These are phyloP conservation scores for Ips nitidus DNA, from an alignment of 1,140 invertebrate species.

Conservation along the genomic window DNA sequence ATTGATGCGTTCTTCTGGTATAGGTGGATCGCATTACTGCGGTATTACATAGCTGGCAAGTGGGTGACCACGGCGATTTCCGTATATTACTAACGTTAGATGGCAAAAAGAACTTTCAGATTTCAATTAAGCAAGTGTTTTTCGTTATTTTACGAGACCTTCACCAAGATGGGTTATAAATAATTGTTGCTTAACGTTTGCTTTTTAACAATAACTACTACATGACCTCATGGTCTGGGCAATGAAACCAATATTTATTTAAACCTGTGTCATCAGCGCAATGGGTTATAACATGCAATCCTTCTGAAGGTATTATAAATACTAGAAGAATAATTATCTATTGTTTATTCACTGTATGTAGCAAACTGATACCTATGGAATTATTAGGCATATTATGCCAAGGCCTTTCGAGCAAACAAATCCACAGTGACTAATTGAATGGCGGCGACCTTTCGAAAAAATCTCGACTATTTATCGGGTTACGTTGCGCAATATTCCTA, in stretches of 20 bases:
- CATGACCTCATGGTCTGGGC: not conserved
- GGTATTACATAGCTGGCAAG: too few species aligned
- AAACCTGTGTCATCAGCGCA: conserved; percentile 22
- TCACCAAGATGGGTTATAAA: conserved; percentile 1
- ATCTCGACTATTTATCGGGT: conserved; percentile 28
- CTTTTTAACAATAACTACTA: not conserved
- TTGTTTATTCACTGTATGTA: conserved; percentile 29
- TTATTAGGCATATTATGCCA: conserved; percentile 32
- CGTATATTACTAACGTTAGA: too few species aligned
- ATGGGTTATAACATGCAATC: conserved; percentile 8
- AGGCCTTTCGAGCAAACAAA: conserved; percentile 27
- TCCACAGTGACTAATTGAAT: conserved; percentile 29
- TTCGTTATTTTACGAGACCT: too few species aligned
- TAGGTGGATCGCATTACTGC: too few species aligned
- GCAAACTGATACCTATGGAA: conserved; percentile 26
- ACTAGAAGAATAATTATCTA: conserved; percentile 22
- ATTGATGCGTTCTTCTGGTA: too few species aligned
- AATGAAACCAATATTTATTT: conserved; percentile 11
- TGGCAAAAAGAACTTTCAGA: too few species aligned
- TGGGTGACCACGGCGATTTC: too few species aligned
- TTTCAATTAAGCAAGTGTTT: too few species aligned
- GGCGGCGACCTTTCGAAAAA: conserved; percentile 32
- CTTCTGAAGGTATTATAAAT: not conserved
- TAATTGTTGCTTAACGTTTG: conserved; percentile 10
- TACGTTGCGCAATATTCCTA: conserved; percentile 19